phyloP scores from a whole-genome alignment of 2,888 invertebrate genomes.

The Zygothrica quintamaculata region DNA sequence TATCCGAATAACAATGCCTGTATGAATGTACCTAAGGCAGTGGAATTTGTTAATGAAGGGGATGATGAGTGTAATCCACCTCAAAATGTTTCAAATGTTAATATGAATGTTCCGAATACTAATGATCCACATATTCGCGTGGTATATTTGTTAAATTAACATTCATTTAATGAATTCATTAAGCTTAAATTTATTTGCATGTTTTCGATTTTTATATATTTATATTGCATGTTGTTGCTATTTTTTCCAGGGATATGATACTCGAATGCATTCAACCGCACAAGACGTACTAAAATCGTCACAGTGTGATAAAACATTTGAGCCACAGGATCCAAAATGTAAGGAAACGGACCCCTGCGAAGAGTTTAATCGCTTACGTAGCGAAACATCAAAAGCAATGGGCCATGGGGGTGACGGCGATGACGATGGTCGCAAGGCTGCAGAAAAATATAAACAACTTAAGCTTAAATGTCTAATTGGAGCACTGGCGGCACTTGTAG shows the following conservation, averaged over 20 bases:
- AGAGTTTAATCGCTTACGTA: conserved; percentile 52
- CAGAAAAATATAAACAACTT: conserved; percentile 23
- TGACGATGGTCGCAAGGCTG: conserved; percentile 8
- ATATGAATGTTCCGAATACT: conserved; percentile 7
- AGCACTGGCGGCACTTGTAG: conserved; percentile 72
- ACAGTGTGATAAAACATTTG: conserved; percentile 36
- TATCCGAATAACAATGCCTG: conserved; percentile 74
- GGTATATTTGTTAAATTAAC: conserved; percentile 38
- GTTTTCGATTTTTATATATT: too few relatives aligned
- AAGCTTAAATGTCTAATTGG: conserved; percentile 51
- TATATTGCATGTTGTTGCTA: too few relatives aligned
- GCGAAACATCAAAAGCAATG: conserved; percentile 13
- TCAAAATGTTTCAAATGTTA: neutral
- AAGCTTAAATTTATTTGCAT: too few relatives aligned
- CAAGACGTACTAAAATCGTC: conserved; percentile 65
- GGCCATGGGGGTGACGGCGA: conserved; percentile 15
- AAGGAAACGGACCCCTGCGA: conserved; percentile 48
- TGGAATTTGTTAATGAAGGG: conserved; percentile 38
- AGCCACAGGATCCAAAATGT: neutral
- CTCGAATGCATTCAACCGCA: conserved; percentile 42
- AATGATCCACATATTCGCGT: conserved; percentile 46
- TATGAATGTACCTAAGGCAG: conserved; percentile 42
- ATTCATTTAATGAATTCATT: conserved; percentile 3
- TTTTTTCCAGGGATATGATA: conserved; percentile 47
- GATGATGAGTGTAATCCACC: conserved; percentile 34